A percentile compares a stretch with the other conserved stretches of the same genome.
Evolutionary conservation across 2,797 vertebrate genomes (phyloP).

Genomic region (Erethizon dorsatum): DNA sequence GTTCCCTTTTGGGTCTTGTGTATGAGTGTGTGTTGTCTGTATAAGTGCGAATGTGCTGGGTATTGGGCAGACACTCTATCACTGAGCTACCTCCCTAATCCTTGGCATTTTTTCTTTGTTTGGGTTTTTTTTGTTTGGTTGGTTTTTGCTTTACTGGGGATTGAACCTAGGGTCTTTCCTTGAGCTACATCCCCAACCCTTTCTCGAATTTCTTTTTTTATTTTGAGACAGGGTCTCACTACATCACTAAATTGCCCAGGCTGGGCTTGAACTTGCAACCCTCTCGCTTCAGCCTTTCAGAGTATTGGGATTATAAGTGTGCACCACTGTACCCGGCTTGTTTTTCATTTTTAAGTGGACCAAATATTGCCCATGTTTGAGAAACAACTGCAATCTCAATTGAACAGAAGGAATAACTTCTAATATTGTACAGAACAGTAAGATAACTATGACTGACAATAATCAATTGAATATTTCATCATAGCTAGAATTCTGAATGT

Average conservation of each 20-base stretch:
- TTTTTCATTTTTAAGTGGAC: constrained; percentile 10
- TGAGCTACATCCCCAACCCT: neutral
- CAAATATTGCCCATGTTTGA: neutral
- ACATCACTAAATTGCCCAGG: neutral
- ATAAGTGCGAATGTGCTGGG: too few relatives aligned
- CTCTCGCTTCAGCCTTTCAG: neutral
- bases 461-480: neutral
- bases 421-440: neutral
- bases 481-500: neutral
- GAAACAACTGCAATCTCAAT: neutral
- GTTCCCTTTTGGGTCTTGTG: neutral
- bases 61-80: neutral
- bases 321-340: neutral
- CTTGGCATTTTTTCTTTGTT: neutral
- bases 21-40: neutral
- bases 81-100: neutral
- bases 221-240: neutral
- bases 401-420: neutral
- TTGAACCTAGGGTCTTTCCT: neutral
- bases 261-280: neutral
- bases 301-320: neutral
- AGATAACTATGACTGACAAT: neutral
- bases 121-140: neutral
- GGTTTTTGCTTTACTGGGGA: neutral
- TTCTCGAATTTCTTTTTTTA: neutral